A percentile compares a stretch with the other conserved stretches of the same genome.
Conservation (phyloP, 1,140 invertebrate genomes). For the Zaprionus vittiger region DNA sequence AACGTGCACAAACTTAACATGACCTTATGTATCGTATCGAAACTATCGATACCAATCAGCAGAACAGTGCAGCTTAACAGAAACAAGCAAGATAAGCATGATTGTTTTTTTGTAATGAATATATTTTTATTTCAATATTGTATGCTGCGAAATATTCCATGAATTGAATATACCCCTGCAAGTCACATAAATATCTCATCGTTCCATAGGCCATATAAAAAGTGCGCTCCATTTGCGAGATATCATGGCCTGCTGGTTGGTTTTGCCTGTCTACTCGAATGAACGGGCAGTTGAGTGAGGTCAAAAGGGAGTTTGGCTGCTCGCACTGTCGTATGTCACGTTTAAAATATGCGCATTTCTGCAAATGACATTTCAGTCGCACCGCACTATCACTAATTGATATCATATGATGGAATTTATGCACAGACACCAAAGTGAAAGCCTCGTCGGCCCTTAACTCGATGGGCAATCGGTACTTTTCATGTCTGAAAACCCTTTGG, state of each 20-base stretch:
- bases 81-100: too few species aligned
- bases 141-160: neutral
- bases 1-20: too few species aligned
- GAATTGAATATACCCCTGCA: constrained; percentile 10
- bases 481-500: constrained; percentile 51
- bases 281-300: constrained; percentile 8
- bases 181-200: neutral
- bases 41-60: too few species aligned
- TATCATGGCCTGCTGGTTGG: constrained; percentile 49
- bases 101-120: neutral
- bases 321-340: constrained; percentile 58
- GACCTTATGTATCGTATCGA: too few species aligned
- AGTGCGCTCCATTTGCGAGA: constrained; percentile 53
- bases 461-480: constrained; percentile 70
- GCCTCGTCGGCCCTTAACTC: constrained; percentile 19
- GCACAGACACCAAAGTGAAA: constrained; percentile 57
- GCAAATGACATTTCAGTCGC: constrained; percentile 81
- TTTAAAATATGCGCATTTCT: constrained; percentile 80
- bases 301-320: constrained; percentile 2
- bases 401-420: constrained; percentile 82
- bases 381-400: constrained; percentile 81
- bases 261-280: constrained; percentile 26
- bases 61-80: too few species aligned
- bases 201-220: constrained; percentile 40
- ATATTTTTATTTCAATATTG: neutral